Conservation (phyloP, 2,797 vertebrate genomes). For the Hoplostethus atlanticus region DNA sequence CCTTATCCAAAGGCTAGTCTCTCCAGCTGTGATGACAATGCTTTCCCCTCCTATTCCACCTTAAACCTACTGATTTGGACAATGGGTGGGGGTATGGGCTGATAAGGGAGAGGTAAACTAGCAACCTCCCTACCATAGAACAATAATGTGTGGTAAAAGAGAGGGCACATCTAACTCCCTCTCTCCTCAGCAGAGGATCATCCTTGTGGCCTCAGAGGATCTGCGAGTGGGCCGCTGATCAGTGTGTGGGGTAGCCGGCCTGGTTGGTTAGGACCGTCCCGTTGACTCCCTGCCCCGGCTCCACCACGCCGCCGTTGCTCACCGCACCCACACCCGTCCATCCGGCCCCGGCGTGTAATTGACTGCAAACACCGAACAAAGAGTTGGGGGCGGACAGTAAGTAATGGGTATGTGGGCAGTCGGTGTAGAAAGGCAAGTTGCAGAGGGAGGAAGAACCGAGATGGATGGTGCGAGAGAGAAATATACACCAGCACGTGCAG, state of each 20-base stretch:
- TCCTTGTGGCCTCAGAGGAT: conserved; percentile 62
- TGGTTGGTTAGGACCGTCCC: conserved; percentile 91
- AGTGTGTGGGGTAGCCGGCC: conserved; percentile 93
- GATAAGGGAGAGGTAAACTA: conserved; percentile 56
- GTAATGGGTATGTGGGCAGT: no score
- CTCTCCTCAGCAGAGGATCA: conserved; percentile 64
- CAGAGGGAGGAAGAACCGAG: no score
- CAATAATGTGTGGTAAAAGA: conserved; percentile 67
- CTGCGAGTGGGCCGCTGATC: conserved; percentile 71
- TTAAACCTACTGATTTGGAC: conserved; percentile 66
- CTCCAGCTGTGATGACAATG: conserved; percentile 46
- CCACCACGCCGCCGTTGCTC: conserved; percentile 87
- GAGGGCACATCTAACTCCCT: conserved; percentile 62
- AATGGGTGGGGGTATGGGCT: conserved; percentile 69
- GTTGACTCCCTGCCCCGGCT: conserved; percentile 90
- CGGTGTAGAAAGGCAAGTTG: no score
- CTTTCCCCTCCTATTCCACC: conserved; percentile 5
- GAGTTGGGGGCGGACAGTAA: no score
- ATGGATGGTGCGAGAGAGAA: no score
- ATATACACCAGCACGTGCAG: no score
- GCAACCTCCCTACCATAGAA: conserved; percentile 68
- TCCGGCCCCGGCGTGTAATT: conserved; percentile 89
- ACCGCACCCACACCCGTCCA: conserved; percentile 89
- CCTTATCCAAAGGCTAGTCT: conserved; percentile 62
- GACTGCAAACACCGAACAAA: conserved; percentile 69